Evolutionary conservation across 2,888 invertebrate species (phyloP).

Genomic region (Galerucella calmariensis): DNA sequence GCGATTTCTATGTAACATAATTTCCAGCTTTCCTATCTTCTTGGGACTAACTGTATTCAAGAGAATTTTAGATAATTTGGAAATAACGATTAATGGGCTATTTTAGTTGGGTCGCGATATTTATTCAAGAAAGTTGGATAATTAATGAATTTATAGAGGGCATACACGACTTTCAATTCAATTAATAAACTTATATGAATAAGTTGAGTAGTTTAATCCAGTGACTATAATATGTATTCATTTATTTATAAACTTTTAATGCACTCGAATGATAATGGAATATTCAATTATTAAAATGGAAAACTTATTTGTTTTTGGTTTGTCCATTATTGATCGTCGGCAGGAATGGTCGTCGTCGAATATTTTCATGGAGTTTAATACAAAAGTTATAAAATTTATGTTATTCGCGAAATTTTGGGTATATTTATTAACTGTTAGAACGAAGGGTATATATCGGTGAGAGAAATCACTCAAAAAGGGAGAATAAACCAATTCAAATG

Average conservation of each 20-base stretch:
- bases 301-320: too few relatives aligned
- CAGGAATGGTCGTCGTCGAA: too few relatives aligned
- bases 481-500: too few relatives aligned
- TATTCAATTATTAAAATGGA: too few relatives aligned
- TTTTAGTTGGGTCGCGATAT: neutral
- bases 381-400: too few relatives aligned
- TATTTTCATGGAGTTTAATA: too few relatives aligned
- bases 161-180: neutral
- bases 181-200: neutral
- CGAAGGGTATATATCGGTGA: too few relatives aligned
- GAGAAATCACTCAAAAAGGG: too few relatives aligned
- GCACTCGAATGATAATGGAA: too few relatives aligned
- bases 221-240: neutral
- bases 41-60: slow-evolving; percentile 1
- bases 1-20: slow-evolving; percentile 12
- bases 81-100: slow-evolving; percentile 19
- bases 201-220: neutral
- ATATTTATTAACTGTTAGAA: too few relatives aligned
- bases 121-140: neutral
- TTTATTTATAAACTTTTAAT: neutral
- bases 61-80: slow-evolving; percentile 13
- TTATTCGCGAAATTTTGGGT: too few relatives aligned
- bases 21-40: slow-evolving; percentile 13
- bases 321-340: too few relatives aligned
- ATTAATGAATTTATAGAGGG: neutral